These are phyloP conservation scores for Cephalopterus ornatus DNA, from an alignment of 2,113 vertebrate genomes.

Conservation along the genomic window DNA sequence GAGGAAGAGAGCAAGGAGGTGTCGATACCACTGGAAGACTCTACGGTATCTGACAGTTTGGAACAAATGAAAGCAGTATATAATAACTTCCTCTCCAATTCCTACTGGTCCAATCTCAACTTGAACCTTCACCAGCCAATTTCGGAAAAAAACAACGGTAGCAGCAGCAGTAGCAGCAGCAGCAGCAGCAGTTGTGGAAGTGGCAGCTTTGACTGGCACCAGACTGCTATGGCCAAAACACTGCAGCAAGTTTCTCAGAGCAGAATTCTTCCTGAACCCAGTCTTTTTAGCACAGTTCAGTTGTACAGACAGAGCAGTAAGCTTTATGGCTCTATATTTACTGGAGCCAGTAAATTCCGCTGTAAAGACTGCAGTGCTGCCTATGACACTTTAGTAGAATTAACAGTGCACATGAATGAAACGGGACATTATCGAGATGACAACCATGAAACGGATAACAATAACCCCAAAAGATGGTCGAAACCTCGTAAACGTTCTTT, in stretches of 20 bases:
- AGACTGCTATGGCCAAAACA: slow-evolving; percentile 95
- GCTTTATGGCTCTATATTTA: slow-evolving; percentile 98
- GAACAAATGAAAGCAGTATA: slow-evolving; percentile 99
- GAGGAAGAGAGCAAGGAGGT: slow-evolving; percentile 93
- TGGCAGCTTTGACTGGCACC: slow-evolving; percentile 97
- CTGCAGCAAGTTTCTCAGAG: slow-evolving; percentile 95
- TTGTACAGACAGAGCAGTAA: slow-evolving; percentile 97
- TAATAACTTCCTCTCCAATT: slow-evolving; percentile 96
- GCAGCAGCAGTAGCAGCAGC: slow-evolving; percentile 90
- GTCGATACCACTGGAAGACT: slow-evolving; percentile 79
- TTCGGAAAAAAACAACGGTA: slow-evolving; percentile 84
- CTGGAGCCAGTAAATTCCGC: slow-evolving; percentile 97
- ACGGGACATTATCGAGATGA: slow-evolving; percentile 97
- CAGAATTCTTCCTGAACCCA: slow-evolving; percentile 84
- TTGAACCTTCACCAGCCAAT: slow-evolving; percentile 88
- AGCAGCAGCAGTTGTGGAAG: slow-evolving; percentile 96
- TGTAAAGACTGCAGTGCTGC: slow-evolving; percentile 98
- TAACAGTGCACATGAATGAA: slow-evolving; percentile 99
- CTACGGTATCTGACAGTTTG: slow-evolving; percentile 85
- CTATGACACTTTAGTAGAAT: slow-evolving; percentile 94
- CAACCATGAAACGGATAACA: slow-evolving; percentile 93
- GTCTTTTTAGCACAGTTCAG: slow-evolving; percentile 98
- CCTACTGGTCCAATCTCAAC: slow-evolving; percentile 97
- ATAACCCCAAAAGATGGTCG: slow-evolving; percentile 94
- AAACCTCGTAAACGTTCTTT: slow-evolving; percentile 97